Percentiles rank a stretch among this genome's conserved stretches.
Conservation (phyloP, 2,113 vertebrate genomes). For the Sitta europaea region DNA sequence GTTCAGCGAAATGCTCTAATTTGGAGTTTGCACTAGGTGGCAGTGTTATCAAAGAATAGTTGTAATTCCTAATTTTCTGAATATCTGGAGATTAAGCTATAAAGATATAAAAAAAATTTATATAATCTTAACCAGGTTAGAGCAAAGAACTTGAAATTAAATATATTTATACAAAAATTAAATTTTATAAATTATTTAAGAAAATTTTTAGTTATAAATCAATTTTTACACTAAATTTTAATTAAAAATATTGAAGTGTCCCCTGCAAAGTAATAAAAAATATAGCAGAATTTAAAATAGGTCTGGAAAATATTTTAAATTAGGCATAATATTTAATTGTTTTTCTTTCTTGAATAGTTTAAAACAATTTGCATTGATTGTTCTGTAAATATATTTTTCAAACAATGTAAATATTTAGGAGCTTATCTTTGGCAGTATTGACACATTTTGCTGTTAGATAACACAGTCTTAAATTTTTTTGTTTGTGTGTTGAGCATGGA, state of each 20-base stretch:
- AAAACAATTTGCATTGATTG: neutral
- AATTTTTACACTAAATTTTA: neutral
- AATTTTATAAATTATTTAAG: neutral
- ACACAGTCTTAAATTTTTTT: neutral
- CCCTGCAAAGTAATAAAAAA: neutral
- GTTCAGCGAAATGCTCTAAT: neutral
- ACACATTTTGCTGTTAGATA: neutral
- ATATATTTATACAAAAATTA: neutral
- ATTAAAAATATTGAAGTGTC: neutral
- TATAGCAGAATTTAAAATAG: neutral
- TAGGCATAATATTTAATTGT: neutral
- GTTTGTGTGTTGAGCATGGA: neutral
- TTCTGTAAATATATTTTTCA: neutral
- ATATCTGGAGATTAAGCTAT: neutral
- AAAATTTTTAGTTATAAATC: neutral
- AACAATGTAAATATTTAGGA: neutral
- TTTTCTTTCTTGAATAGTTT: neutral
- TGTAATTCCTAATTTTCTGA: neutral
- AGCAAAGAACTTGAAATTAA: neutral
- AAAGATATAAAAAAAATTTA: neutral
- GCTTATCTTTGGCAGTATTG: neutral
- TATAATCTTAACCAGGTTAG: neutral
- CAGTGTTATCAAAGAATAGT: slow-evolving; percentile 25
- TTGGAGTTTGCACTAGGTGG: slow-evolving; percentile 66
- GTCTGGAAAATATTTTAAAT: neutral